Conservation (phyloP, 2,888 invertebrate genomes). For the Tipula helvola region DNA sequence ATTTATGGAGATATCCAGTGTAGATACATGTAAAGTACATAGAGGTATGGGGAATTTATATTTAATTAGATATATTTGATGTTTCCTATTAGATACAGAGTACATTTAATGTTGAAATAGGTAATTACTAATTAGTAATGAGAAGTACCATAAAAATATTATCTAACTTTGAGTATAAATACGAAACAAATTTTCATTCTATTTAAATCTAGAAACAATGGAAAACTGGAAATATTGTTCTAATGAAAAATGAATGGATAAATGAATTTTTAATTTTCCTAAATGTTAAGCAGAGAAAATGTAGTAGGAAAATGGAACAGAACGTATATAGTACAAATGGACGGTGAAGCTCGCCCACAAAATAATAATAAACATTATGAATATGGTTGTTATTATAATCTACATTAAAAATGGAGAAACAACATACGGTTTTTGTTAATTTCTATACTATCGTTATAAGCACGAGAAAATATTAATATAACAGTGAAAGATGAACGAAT, state of each 20-base stretch:
- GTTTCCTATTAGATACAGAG: too few relatives aligned
- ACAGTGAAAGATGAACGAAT: too few relatives aligned
- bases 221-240: constrained; percentile 13
- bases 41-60: too few relatives aligned
- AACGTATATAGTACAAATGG: neutral
- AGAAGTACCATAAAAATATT: neutral
- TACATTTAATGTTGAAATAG: neutral
- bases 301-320: neutral
- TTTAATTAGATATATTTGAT: too few relatives aligned
- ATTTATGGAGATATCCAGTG: too few relatives aligned
- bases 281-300: constrained; percentile 14
- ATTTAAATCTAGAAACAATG: neutral
- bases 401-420: neutral
- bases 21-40: too few relatives aligned
- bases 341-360: neutral
- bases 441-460: neutral
- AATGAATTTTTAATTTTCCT: constrained; percentile 17
- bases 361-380: neutral
- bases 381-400: neutral
- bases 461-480: too few relatives aligned
- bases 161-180: neutral
- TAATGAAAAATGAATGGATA: constrained; percentile 18
- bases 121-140: neutral
- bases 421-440: neutral
- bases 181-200: neutral